phyloP scores from a whole-genome alignment of 2,888 invertebrate species.

The Anoncus sp. region DNA sequence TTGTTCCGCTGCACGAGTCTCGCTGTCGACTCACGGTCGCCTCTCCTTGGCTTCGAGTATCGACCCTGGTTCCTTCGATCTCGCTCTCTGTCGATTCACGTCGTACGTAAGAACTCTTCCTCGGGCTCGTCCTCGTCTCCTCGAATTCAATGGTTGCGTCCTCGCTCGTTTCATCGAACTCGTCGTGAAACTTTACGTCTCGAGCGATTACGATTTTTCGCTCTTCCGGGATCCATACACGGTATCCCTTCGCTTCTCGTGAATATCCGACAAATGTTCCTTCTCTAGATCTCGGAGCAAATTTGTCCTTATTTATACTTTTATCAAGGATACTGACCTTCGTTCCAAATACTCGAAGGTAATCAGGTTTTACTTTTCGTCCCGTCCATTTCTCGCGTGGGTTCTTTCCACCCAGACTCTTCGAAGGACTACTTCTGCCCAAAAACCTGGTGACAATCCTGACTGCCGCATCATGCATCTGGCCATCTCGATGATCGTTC shows the following conservation, averaged over 20 bases:
- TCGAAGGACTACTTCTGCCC: conserved; percentile 69
- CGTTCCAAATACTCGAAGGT: conserved; percentile 58
- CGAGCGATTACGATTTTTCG: conserved; percentile 54
- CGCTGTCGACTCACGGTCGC: not conserved
- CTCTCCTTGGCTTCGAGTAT: not conserved
- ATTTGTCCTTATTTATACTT: conserved; percentile 52
- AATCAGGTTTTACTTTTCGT: conserved; percentile 37
- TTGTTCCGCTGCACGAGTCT: conserved; percentile 2
- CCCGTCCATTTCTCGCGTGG: conserved; percentile 62
- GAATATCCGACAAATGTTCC: conserved; percentile 62
- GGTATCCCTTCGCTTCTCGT: conserved; percentile 58
- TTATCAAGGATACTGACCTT: conserved; percentile 54
- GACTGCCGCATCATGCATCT: conserved; percentile 67
- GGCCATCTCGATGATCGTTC: conserved; percentile 69
- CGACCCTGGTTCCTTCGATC: conserved; percentile 8
- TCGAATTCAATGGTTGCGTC: conserved; percentile 12
- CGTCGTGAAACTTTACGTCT: conserved; percentile 27
- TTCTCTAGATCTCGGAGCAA: conserved; percentile 55
- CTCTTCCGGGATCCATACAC: conserved; percentile 55
- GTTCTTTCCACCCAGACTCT: conserved; percentile 50
- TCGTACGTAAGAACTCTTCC: not conserved
- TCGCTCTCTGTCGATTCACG: conserved; percentile 10
- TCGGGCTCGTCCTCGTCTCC: conserved; percentile 21
- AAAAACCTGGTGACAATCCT: conserved; percentile 65
- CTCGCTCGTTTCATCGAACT: conserved; percentile 11